Conservation (phyloP, 2,797 vertebrate species). For the Sandelia bainsii region DNA sequence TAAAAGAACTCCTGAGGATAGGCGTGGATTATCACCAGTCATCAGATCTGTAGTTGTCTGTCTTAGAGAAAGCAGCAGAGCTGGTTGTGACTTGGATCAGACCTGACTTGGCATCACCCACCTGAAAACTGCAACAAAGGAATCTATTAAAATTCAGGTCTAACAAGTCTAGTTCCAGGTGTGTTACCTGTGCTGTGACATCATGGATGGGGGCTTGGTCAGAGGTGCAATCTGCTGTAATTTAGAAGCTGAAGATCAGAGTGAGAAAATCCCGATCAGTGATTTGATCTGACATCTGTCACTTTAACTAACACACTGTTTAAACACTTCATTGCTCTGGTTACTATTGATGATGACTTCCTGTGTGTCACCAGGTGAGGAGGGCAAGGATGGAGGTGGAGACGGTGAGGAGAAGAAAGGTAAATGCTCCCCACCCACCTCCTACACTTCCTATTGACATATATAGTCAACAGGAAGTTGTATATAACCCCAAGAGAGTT, state of each 20-base stretch:
- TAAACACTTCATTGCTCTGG: background rate
- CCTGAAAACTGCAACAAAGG: no score
- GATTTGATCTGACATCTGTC: background rate
- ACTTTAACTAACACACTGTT: conserved; percentile 1
- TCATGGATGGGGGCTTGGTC: background rate
- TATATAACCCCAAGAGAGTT: no score
- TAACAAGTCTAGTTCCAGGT: background rate
- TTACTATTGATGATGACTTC: background rate
- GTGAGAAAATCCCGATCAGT: background rate
- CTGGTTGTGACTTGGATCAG: no score
- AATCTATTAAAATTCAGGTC: no score
- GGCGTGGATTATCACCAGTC: no score
- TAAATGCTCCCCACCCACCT: conserved; percentile 35
- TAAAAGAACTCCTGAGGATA: no score
- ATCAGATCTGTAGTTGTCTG: no score
- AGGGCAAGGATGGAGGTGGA: conserved; percentile 61
- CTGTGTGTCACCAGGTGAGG: conserved; percentile 70
- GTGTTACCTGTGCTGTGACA: conserved; percentile 10
- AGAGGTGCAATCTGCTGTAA: background rate
- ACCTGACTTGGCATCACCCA: no score
- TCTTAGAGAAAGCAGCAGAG: no score
- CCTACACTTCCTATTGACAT: no score
- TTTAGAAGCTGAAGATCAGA: background rate
- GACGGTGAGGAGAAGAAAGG: conserved; percentile 88
- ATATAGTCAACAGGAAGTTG: no score